A percentile compares a stretch with the other conserved stretches of the same genome.
Conservation (phyloP, 2,113 vertebrate species). For the Sinosuthora webbiana region DNA sequence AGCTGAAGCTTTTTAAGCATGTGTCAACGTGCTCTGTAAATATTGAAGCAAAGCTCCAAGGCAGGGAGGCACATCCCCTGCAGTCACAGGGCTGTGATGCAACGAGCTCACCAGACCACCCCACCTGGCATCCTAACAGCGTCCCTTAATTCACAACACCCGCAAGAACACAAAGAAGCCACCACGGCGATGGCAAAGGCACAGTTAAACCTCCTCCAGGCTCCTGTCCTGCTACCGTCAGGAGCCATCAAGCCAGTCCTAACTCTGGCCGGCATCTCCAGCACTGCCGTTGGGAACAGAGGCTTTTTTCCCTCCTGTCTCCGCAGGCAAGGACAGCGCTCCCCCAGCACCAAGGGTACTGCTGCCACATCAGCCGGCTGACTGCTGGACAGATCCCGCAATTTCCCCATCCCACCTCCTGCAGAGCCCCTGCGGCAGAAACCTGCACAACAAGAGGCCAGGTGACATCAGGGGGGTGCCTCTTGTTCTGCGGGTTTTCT, state of each 20-base stretch:
- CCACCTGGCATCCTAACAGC: background rate
- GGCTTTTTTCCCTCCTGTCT: constrained; percentile 25
- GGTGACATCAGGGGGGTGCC: too few relatives aligned
- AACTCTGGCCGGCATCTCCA: constrained; percentile 44
- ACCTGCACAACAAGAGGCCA: background rate
- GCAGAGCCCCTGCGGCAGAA: background rate
- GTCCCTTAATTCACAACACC: background rate
- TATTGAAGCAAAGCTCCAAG: constrained; percentile 2
- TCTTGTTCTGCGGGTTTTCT: background rate
- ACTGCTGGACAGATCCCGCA: background rate
- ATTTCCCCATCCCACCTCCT: background rate
- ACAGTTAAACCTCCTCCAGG: constrained; percentile 7
- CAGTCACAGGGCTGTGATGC: background rate
- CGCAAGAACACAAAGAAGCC: background rate
- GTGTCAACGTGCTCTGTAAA: constrained; percentile 5
- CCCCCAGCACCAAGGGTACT: constrained; percentile 25
- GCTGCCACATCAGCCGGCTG: background rate
- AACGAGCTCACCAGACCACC: background rate
- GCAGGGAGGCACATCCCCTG: background rate
- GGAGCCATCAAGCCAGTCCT: constrained; percentile 41
- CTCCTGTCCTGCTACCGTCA: constrained; percentile 13
- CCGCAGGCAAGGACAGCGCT: constrained; percentile 54
- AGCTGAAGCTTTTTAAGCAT: constrained; percentile 20
- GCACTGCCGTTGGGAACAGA: background rate
- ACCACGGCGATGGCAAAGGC: background rate